phyloP scores from a whole-genome alignment of 2,113 vertebrate species.

The Nothocercus julius region DNA sequence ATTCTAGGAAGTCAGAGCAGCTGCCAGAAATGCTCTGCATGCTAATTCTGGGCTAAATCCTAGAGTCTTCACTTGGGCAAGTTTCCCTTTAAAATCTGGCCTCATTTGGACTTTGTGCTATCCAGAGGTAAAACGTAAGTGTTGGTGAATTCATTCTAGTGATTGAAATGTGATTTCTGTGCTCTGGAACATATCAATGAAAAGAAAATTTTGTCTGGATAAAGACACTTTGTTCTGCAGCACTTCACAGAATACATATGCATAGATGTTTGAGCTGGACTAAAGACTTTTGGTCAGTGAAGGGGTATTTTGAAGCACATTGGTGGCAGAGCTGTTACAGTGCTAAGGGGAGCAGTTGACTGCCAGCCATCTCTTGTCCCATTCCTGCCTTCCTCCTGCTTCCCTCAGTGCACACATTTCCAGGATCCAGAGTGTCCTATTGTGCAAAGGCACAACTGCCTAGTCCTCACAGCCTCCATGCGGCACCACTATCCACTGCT shows the following conservation, averaged over 20 bases:
- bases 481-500: rapidly evolving
- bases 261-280: neutral
- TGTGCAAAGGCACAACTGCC: rapidly evolving
- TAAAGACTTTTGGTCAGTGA: neutral
- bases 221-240: neutral
- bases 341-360: neutral
- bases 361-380: neutral
- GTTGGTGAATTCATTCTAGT: rapidly evolving
- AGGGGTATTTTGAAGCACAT: neutral
- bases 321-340: neutral
- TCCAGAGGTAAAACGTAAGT: neutral
- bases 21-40: rapidly evolving
- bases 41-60: neutral
- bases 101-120: rapidly evolving
- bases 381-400: neutral
- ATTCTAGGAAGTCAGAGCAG: neutral
- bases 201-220: neutral
- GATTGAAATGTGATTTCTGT: neutral
- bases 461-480: rapidly evolving
- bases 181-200: neutral
- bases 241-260: rapidly evolving
- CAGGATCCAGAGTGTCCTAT: neutral
- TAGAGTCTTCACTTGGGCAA: neutral
- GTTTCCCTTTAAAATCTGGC: neutral
- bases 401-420: neutral